Evolutionary conservation across 2,797 vertebrate species (phyloP), one percentile per base, ranked within the genome.

Genomic region (Hypotaenidia okinawae): DNA sequence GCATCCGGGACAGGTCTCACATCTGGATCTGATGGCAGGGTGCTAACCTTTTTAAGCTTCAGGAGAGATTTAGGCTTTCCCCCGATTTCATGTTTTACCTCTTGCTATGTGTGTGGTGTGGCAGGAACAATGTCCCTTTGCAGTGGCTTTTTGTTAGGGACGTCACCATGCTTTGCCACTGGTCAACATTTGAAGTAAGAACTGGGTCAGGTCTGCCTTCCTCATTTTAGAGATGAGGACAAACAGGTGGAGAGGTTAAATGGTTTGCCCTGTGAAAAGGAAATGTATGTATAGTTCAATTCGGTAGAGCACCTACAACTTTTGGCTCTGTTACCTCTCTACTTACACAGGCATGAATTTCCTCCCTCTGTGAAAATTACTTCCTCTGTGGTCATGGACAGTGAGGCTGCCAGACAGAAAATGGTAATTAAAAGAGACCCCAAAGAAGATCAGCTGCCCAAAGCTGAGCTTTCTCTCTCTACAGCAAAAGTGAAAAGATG

Each of bases 141-240:
- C 64, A 39, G 68, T 28, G 76, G 73, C 69, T 93, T 90, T 75
- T 35, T 86, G 88, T 94, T 83, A 72, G 75, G 62, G 62, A 33
- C 80, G 85, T 86, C 91, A 84, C 86, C 95, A 81, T 19, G 63
- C 85, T 95, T 49, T 62, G 41, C 8, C 6, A 32, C 39, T 37
- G 37, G 37, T 37, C 37, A 37, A 37, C 43, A 28, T 54, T 28
- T 61, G 75, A 67, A 72, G 62, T 41, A 55, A 93, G 83, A 96
- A 96, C 73, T 93, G 87, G 93, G 91, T 94, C 94, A 82, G 93
- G 18, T 72, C 95, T 96, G 94, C 96, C 95, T 82, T 54, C 95
- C 93, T 94, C 85, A 1, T 96, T 96, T 86, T 14, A 57, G 89
- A 76, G 93, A 61, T 16, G 79, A 81, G 85, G 79, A 88, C 85